Conservation (phyloP, 2,113 vertebrate species). For the Tachysurus vachellii region DNA sequence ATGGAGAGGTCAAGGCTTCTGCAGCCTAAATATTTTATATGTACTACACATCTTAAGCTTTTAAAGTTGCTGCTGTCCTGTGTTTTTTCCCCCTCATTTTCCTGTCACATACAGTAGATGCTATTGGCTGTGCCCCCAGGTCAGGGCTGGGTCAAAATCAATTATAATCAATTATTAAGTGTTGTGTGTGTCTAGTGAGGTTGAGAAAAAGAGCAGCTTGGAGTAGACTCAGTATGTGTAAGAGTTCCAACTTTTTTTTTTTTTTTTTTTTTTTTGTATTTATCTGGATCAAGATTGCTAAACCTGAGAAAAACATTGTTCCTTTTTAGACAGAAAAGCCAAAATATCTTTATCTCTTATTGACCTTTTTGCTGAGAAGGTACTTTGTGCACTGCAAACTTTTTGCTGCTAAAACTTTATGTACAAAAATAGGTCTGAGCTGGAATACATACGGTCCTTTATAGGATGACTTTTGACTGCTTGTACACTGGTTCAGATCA, state of each 20-base stretch:
- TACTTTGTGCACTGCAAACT: background rate
- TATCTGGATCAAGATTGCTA: conserved; percentile 14
- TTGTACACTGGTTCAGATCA: background rate
- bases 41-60: conserved; percentile 87
- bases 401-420: background rate
- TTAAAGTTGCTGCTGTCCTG: conserved; percentile 82
- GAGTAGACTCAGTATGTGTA: conserved; percentile 17
- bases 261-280: conserved; percentile 35
- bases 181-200: conserved; percentile 69
- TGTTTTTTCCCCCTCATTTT: conserved; percentile 73
- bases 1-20: conserved; percentile 88
- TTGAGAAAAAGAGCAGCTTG: conserved; percentile 65
- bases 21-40: conserved; percentile 97
- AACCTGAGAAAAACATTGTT: conserved; percentile 19
- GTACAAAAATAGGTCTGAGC: background rate
- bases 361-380: conserved; percentile 13
- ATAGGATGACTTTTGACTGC: conserved; percentile 12
- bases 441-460: background rate
- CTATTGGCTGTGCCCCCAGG: conserved; percentile 82
- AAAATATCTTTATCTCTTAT: background rate
- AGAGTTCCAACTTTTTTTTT: conserved; percentile 57
- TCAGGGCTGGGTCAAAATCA: conserved; percentile 91
- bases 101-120: conserved; percentile 79
- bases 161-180: conserved; percentile 96
- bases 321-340: background rate